Evolutionary conservation across 2,888 invertebrate species (phyloP).

Genomic region (Caenorhabditis sp.): DNA sequence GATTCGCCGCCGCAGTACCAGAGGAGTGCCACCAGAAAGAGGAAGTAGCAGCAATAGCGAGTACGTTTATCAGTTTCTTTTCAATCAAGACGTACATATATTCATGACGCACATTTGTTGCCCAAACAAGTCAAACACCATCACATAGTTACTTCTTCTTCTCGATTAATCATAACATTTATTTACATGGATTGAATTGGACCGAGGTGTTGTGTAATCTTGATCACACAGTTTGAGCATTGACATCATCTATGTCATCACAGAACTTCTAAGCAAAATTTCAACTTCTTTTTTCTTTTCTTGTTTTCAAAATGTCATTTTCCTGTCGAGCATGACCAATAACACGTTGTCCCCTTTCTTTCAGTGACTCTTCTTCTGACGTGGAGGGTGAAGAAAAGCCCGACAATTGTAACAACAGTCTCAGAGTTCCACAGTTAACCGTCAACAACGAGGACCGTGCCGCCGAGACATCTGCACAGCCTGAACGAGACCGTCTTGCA

Average conservation of each 20-base stretch:
- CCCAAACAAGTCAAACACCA: conserved; percentile 12
- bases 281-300: not conserved
- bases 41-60: conserved; percentile 66
- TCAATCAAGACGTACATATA: not conserved
- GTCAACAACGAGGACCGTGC: conserved; percentile 41
- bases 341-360: conserved; percentile 45
- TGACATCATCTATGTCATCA: not conserved
- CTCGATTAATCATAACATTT: not conserved
- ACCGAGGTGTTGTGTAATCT: conserved; percentile 35
- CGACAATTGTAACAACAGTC: conserved; percentile 42
- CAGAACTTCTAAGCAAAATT: conserved; percentile 43
- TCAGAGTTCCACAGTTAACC: conserved; percentile 61
- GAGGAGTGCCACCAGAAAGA: conserved; percentile 30
- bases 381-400: conserved; percentile 56
- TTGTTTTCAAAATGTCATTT: conserved; percentile 18
- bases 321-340: conserved; percentile 56
- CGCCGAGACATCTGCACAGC: conserved; percentile 40
- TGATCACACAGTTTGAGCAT: not conserved
- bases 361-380: conserved; percentile 68
- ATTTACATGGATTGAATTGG: not conserved
- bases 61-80: conserved; percentile 39
- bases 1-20: conserved; percentile 53
- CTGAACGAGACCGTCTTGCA: conserved; percentile 47
- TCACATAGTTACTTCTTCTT: conserved; percentile 27
- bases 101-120: conserved; percentile 15